A percentile compares a stretch with the other conserved stretches of the same genome.
Conservation (phyloP, 2,888 invertebrate genomes). For the Harpagoxenus sublaevis region DNA sequence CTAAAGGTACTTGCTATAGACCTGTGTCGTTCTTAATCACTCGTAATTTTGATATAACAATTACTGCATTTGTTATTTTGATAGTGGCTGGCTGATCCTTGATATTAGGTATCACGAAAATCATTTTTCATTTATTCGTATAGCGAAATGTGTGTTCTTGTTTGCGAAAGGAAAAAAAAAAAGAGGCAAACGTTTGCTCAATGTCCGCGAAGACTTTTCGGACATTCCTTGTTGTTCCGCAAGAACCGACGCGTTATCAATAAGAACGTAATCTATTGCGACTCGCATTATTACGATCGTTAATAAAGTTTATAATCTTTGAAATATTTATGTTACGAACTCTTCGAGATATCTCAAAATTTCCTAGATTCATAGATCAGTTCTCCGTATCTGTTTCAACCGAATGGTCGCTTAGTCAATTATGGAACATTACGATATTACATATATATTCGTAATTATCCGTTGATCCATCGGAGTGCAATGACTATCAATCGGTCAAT, state of each 20-base stretch:
- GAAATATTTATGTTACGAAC: constrained; percentile 60
- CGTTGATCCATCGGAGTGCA: not conserved
- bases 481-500: not conserved
- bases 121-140: constrained; percentile 51
- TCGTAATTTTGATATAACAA: constrained; percentile 76
- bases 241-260: constrained; percentile 11
- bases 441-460: not conserved
- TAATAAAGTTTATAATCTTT: constrained; percentile 55
- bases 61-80: constrained; percentile 75
- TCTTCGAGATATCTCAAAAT: constrained; percentile 59
- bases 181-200: constrained; percentile 58
- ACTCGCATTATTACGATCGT: constrained; percentile 59
- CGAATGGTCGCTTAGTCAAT: not conserved
- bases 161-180: constrained; percentile 55
- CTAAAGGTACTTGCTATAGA: constrained; percentile 75
- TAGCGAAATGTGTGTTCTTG: constrained; percentile 66
- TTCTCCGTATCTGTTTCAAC: not conserved
- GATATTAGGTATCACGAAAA: constrained; percentile 55
- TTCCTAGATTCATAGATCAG: constrained; percentile 58
- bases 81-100: constrained; percentile 61
- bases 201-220: constrained; percentile 48
- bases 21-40: constrained; percentile 75
- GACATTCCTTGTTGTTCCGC: constrained; percentile 17
- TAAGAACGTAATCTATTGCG: constrained; percentile 32
- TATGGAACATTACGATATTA: not conserved